These are phyloP conservation scores for Neodiprion pinetum DNA, from an alignment of 1,140 invertebrate genomes.

Conservation along the genomic window DNA sequence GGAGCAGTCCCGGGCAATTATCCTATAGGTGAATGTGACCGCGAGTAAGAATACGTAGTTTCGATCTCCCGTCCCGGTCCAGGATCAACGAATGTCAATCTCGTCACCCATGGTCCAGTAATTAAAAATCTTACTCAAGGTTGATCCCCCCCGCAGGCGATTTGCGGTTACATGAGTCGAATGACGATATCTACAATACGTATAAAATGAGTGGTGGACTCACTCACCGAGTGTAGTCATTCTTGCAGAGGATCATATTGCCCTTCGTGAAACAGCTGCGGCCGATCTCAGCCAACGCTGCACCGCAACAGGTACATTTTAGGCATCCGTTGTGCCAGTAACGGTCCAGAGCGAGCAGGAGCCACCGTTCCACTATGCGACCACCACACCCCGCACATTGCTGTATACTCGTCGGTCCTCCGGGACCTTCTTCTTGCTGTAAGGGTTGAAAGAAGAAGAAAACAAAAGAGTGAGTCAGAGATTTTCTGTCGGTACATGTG, in stretches of 20 bases:
- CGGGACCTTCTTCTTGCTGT: slow-evolving; percentile 61
- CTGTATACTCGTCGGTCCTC: slow-evolving; percentile 52
- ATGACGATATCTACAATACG: not conserved
- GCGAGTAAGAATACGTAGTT: slow-evolving; percentile 19
- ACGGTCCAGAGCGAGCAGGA: slow-evolving; percentile 86
- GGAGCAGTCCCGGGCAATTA: slow-evolving; percentile 54
- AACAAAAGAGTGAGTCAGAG: slow-evolving; percentile 39
- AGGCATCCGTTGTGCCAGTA: slow-evolving; percentile 94
- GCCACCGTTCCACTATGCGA: slow-evolving; percentile 87
- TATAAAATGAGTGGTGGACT: slow-evolving; percentile 9
- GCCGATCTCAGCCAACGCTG: slow-evolving; percentile 86
- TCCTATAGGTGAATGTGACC: slow-evolving; percentile 35
- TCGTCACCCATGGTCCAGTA: no score
- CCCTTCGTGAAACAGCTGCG: slow-evolving; percentile 89
- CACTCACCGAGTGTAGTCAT: slow-evolving; percentile 90
- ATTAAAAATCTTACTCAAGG: no score
- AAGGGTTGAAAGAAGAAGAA: slow-evolving; percentile 61
- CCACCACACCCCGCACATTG: slow-evolving; percentile 69
- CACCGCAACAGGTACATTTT: slow-evolving; percentile 89
- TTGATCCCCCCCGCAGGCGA: no score
- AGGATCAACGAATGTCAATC: not conserved
- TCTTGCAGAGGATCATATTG: slow-evolving; percentile 93
- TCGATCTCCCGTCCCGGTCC: slow-evolving; percentile 7
- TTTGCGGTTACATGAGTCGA: no score
- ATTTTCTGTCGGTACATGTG: not conserved